Percentiles rank a stretch among this genome's conserved stretches.
These are phyloP conservation scores for Hyaena hyaena DNA, from an alignment of 2,113 vertebrate genomes.

Conservation along the genomic window DNA sequence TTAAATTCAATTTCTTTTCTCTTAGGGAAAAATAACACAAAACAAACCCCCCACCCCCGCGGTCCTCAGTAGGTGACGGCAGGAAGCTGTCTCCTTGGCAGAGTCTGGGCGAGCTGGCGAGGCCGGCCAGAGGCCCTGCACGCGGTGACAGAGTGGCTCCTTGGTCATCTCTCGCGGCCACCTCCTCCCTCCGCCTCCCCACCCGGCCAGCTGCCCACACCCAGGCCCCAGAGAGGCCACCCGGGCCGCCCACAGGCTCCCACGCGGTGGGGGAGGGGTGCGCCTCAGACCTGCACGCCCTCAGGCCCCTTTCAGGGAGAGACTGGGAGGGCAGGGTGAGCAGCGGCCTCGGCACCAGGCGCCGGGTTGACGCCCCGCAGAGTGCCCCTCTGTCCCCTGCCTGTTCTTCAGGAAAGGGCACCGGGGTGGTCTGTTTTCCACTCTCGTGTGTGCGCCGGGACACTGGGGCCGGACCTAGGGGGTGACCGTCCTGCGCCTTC, in stretches of 20 bases:
- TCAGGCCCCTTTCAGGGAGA: background rate
- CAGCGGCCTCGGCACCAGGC: background rate
- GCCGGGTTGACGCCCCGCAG: background rate
- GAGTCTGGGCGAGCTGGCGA: constrained; percentile 40
- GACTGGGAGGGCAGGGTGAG: background rate
- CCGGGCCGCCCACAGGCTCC: rapidly evolving
- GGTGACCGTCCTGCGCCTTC: background rate
- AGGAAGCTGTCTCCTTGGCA: background rate
- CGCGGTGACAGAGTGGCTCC: background rate
- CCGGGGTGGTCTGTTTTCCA: background rate
- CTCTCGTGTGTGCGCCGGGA: background rate
- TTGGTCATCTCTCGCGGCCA: background rate
- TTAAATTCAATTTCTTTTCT: constrained; percentile 73
- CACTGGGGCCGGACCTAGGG: background rate
- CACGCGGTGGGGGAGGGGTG: rapidly evolving
- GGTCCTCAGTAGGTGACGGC: background rate
- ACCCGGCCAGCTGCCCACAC: rapidly evolving
- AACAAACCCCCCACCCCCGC: background rate
- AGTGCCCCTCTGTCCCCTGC: background rate
- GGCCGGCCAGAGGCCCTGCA: background rate
- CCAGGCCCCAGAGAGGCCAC: background rate
- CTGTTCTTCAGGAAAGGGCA: background rate
- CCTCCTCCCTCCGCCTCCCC: background rate
- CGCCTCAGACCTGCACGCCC: rapidly evolving
- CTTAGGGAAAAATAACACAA: constrained; percentile 29